Evolutionary conservation across 1,140 invertebrate genomes (phyloP), one percentile per base, ranked within the genome.

Genomic region (Listronotus bonariensis): DNA sequence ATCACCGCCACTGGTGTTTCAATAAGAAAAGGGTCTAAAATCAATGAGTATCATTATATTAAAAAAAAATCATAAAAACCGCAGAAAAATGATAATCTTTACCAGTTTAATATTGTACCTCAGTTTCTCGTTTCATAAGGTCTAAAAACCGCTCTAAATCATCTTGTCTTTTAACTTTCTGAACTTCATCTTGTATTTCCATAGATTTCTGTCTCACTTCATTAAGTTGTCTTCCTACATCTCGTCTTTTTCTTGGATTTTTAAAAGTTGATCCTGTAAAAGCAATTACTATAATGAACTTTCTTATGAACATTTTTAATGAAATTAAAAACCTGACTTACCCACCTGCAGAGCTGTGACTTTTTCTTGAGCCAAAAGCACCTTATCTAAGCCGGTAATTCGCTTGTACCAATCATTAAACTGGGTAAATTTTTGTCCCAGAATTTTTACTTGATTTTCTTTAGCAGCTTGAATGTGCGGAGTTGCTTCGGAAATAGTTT

Each of bases 331-430:
- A 36, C 38, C 9, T 26, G 10, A 53, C 12, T 31, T 42, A 65
- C 42, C 46, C 65, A 77, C 76, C 58, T 78, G 76, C 32, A 80
- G 73, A 42, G 78, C 70, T 15, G 80, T 74, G 6, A 82, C 81
- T 66, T 77, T 66, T 68, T 82, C 77, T 66, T 82, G 81, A 53
- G 78, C 77, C 26, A 78, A 68, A 63, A 77, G 72, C 17, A 82
- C 79, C 73, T 82, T 80, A 65, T 81, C 79, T 65, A 82, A 69
- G 14, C 80, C 80, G 31, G 80, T 78, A 3, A 81, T 36, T 62
- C 76, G 70, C 56, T 78, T 79, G 67, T 82, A 82, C 79, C 80
- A 82, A 48, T 70, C 68, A 38, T 81, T 77, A 41, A 80, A 49
- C 57, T 77, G 71, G 31, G 55, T 69, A 41, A 80, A 65, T 72